Conservation (phyloP, 2,113 vertebrate species). For the Zosterops japonicus region DNA sequence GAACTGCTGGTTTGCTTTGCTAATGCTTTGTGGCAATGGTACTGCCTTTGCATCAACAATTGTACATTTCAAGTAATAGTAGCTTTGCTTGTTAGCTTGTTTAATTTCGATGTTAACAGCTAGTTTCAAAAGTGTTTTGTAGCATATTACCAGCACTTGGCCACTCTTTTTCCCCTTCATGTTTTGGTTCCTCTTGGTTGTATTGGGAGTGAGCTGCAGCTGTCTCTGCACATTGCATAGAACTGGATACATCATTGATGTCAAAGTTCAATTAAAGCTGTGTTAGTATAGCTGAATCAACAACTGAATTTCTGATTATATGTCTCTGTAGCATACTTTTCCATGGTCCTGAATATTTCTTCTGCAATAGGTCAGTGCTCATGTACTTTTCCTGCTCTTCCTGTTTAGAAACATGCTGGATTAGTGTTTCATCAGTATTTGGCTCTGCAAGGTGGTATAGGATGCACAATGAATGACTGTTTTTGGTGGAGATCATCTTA, state of each 20-base stretch:
- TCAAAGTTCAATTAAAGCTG: background rate
- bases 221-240: background rate
- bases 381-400: background rate
- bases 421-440: background rate
- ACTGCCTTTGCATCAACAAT: background rate
- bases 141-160: background rate
- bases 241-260: background rate
- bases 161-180: background rate
- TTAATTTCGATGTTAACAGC: background rate
- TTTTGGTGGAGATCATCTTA: background rate
- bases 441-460: background rate
- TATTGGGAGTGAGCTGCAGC: background rate
- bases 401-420: fast-evolving
- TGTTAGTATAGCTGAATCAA: background rate
- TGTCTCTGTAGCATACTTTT: background rate
- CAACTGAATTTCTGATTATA: background rate
- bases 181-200: background rate
- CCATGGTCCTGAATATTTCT: background rate
- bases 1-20: background rate
- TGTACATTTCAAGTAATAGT: background rate
- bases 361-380: background rate
- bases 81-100: background rate
- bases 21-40: background rate
- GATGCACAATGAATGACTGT: background rate
- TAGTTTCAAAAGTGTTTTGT: background rate